phyloP scores from a whole-genome alignment of 2,113 vertebrate species.

The Mormyrus lacerda region DNA sequence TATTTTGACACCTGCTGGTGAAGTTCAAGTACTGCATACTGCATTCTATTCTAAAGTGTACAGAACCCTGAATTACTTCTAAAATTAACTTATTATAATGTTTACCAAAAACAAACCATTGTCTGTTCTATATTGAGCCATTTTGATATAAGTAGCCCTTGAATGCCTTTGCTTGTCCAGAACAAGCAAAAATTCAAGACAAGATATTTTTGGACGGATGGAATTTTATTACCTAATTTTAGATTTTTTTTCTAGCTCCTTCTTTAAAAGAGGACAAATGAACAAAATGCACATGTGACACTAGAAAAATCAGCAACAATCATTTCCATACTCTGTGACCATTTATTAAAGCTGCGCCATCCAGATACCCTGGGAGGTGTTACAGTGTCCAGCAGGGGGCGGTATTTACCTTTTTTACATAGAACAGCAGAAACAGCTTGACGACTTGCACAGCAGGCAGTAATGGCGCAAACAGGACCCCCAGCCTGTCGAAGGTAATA shows the following conservation, averaged over 20 bases:
- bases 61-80: neutral
- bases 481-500: constrained; percentile 59
- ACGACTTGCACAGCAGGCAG: constrained; percentile 67
- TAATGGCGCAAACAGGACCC: constrained; percentile 67
- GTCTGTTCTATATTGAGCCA: neutral
- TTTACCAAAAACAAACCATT: neutral
- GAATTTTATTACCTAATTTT: neutral
- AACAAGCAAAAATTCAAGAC: neutral
- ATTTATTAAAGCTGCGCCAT: neutral
- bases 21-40: neutral
- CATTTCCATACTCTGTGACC: neutral
- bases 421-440: constrained; percentile 74
- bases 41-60: neutral
- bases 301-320: neutral
- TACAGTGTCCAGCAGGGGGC: neutral
- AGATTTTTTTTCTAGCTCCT: neutral
- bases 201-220: neutral
- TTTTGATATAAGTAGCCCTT: neutral
- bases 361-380: neutral
- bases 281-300: neutral
- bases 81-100: neutral
- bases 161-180: neutral
- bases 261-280: neutral
- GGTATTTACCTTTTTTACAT: constrained; percentile 70
- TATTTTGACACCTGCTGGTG: neutral